Evolutionary conservation across 2,888 invertebrate genomes (phyloP).

Genomic region (Temnothorax ravouxi): DNA sequence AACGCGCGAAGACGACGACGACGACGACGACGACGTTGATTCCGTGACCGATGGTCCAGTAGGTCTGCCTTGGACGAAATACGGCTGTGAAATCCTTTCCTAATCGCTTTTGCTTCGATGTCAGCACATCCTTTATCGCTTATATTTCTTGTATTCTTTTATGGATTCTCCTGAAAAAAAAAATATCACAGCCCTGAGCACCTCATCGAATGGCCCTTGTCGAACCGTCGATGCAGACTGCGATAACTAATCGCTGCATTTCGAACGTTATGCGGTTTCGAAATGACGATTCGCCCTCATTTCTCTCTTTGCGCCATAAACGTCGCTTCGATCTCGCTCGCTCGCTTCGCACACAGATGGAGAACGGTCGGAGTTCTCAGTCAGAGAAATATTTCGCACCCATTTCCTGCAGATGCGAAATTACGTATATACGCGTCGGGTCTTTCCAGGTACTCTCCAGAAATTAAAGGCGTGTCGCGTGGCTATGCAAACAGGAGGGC

Average conservation of each 20-base stretch:
- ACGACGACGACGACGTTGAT: background rate
- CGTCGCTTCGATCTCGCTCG: background rate
- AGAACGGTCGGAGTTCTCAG: background rate
- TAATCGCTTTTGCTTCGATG: constrained; percentile 18
- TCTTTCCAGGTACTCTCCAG: background rate
- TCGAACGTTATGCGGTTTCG: background rate
- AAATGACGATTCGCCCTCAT: constrained; percentile 4
- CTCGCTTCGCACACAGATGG: background rate
- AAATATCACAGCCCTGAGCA: background rate
- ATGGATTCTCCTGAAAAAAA: background rate
- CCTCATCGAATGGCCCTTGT: background rate
- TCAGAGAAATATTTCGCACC: background rate
- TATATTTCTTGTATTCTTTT: constrained; percentile 10
- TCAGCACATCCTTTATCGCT: background rate
- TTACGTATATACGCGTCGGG: background rate
- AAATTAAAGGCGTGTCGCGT: constrained; percentile 1
- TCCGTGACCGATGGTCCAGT: background rate
- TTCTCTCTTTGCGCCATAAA: background rate
- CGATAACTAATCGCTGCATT: constrained; percentile 2
- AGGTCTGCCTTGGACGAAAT: constrained; percentile 23
- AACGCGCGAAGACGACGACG: background rate
- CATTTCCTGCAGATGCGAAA: constrained; percentile 4
- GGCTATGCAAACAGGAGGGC: background rate
- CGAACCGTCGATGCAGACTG: background rate
- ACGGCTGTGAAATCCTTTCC: constrained; percentile 42